Evolutionary conservation across 2,113 vertebrate species (phyloP).

Genomic region (Accipiter virgatus): DNA sequence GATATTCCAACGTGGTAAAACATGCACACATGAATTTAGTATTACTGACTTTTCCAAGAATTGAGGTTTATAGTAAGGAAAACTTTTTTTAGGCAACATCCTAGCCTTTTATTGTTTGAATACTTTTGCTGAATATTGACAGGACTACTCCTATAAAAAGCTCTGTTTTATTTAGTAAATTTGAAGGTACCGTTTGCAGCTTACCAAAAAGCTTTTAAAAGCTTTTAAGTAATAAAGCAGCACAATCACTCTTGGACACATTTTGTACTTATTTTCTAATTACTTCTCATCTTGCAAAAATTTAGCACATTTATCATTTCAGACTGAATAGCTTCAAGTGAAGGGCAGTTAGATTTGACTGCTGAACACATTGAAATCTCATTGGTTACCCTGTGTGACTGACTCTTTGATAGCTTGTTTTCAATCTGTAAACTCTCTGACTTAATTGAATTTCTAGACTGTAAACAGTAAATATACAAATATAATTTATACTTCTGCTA

Average conservation of each 20-base stretch:
- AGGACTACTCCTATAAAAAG: neutral
- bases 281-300: neutral
- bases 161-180: neutral
- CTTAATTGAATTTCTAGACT: no score
- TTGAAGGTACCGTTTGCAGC: neutral
- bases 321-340: neutral
- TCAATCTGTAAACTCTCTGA: no score
- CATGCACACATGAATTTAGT: neutral
- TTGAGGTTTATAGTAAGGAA: neutral
- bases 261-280: neutral
- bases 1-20: neutral
- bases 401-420: no score
- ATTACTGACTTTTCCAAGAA: neutral
- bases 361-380: no score
- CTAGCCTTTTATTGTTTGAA: neutral
- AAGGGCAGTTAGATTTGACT: neutral
- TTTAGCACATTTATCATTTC: neutral
- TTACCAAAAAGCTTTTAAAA: neutral
- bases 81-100: neutral
- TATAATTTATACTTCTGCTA: neutral
- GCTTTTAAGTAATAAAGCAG: neutral
- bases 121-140: neutral
- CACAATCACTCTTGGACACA: neutral
- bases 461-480: neutral
- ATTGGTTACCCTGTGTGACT: no score